These are phyloP conservation scores for Epiblema foenella DNA, from an alignment of 2,888 invertebrate genomes.

Conservation along the genomic window DNA sequence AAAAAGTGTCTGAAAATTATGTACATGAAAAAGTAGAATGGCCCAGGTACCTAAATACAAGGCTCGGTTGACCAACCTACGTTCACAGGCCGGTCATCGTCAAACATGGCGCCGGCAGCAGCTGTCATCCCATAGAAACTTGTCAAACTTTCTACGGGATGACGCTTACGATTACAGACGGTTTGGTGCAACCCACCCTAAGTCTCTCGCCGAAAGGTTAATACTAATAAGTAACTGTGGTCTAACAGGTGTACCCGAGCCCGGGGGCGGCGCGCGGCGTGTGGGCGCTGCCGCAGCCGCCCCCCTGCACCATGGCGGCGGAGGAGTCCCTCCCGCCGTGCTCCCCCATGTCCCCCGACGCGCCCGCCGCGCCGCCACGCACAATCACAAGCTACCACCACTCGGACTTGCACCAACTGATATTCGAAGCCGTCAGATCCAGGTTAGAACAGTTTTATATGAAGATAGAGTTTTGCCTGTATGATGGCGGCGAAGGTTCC, in stretches of 20 bases:
- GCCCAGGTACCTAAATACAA: too few relatives aligned
- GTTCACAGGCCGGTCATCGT: too few relatives aligned
- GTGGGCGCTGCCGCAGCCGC: constrained; percentile 93
- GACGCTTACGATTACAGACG: too few relatives aligned
- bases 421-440: constrained; percentile 94
- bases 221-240: background rate
- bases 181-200: too few relatives aligned
- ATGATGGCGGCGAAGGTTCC: constrained; percentile 89
- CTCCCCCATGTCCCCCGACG: constrained; percentile 78
- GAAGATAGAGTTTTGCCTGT: constrained; percentile 81
- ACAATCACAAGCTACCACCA: constrained; percentile 73
- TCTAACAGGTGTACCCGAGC: constrained; percentile 89
- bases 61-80: too few relatives aligned
- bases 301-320: constrained; percentile 91
- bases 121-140: too few relatives aligned
- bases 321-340: constrained; percentile 84
- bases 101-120: too few relatives aligned
- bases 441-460: constrained; percentile 84
- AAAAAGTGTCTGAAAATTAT: too few relatives aligned
- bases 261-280: constrained; percentile 96
- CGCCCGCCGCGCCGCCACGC: constrained; percentile 72
- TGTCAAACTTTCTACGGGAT: too few relatives aligned
- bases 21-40: too few relatives aligned
- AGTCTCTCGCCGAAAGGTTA: background rate
- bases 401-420: constrained; percentile 86